Percentiles rank a stretch among this genome's conserved stretches.
These are phyloP conservation scores for Lota lota DNA, from an alignment of 2,113 vertebrate species.

Conservation along the genomic window DNA sequence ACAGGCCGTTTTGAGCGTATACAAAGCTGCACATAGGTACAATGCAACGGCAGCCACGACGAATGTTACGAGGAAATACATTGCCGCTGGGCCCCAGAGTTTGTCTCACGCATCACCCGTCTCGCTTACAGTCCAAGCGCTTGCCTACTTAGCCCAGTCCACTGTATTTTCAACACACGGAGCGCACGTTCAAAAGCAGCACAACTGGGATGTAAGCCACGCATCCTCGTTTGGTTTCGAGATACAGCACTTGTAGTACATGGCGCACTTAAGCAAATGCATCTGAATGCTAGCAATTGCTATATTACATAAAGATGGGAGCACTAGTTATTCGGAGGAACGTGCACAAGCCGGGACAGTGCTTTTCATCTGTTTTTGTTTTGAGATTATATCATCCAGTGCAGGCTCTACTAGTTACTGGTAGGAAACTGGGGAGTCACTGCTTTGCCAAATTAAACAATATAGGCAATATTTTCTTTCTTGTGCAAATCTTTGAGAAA, in stretches of 20 bases:
- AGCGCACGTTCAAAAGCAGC: too few species aligned
- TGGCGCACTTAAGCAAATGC: conserved; percentile 58
- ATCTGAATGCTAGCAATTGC: conserved; percentile 1
- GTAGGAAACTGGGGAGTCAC: conserved; percentile 65
- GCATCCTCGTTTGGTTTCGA: conserved; percentile 21
- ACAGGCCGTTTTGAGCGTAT: too few species aligned
- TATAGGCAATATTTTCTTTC: conserved; percentile 57
- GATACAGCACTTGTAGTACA: conserved; percentile 42
- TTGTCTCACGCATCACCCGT: too few species aligned
- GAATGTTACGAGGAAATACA: too few species aligned
- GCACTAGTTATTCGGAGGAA: too few species aligned
- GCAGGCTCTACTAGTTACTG: conserved; percentile 71
- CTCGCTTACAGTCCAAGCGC: too few species aligned
- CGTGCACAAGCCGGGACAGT: conserved; percentile 26
- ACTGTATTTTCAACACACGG: too few species aligned
- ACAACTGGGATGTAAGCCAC: too few species aligned
- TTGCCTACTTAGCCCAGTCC: too few species aligned
- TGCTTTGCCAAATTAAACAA: conserved; percentile 92
- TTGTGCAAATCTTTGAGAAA: neutral
- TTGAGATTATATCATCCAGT: conserved; percentile 37
- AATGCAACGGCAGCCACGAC: conserved; percentile 16
- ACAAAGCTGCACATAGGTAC: conserved; percentile 68
- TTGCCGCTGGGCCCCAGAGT: too few species aligned
- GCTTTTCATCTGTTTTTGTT: conserved; percentile 46
- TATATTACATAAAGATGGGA: too few species aligned